phyloP scores from a whole-genome alignment of 2,888 invertebrate species.

The Lepetodrilus schrolli region DNA sequence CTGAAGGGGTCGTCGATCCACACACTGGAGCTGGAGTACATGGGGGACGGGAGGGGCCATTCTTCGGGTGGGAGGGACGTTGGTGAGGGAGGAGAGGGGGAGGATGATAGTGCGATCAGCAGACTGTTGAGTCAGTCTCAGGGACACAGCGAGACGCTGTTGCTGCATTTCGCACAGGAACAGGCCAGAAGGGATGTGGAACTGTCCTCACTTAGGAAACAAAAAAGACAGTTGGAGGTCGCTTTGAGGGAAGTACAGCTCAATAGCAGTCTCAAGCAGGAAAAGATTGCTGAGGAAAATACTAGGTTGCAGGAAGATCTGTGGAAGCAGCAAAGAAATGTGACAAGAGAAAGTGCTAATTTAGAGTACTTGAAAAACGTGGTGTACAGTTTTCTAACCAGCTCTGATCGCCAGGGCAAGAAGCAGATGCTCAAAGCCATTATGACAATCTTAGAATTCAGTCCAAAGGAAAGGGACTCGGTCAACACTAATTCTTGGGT shows the following conservation, averaged over 20 bases:
- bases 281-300: slow-evolving; percentile 77
- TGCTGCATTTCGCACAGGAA: slow-evolving; percentile 89
- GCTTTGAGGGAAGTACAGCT: slow-evolving; percentile 78
- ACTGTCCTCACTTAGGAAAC: slow-evolving; percentile 83
- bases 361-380: slow-evolving; percentile 94
- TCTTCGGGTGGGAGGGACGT: neutral
- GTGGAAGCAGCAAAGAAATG: slow-evolving; percentile 74
- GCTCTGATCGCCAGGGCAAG: slow-evolving; percentile 82
- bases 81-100: slow-evolving; percentile 31
- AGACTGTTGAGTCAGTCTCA: slow-evolving; percentile 60
- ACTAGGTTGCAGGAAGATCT: slow-evolving; percentile 78
- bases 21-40: slow-evolving; percentile 45
- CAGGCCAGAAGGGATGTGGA: slow-evolving; percentile 87
- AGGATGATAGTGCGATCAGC: slow-evolving; percentile 57
- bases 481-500: slow-evolving; percentile 40
- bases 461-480: slow-evolving; percentile 81
- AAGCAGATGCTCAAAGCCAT: slow-evolving; percentile 92
- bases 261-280: slow-evolving; percentile 71
- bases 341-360: slow-evolving; percentile 87
- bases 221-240: slow-evolving; percentile 80
- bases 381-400: slow-evolving; percentile 86
- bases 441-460: slow-evolving; percentile 88
- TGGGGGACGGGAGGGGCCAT: slow-evolving; percentile 28
- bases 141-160: slow-evolving; percentile 73
- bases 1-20: slow-evolving; percentile 68